Evolutionary conservation across 1,140 invertebrate genomes (phyloP), one percentile per base, ranked within the genome.

Genomic region (Anoplolepis gracilipes): DNA sequence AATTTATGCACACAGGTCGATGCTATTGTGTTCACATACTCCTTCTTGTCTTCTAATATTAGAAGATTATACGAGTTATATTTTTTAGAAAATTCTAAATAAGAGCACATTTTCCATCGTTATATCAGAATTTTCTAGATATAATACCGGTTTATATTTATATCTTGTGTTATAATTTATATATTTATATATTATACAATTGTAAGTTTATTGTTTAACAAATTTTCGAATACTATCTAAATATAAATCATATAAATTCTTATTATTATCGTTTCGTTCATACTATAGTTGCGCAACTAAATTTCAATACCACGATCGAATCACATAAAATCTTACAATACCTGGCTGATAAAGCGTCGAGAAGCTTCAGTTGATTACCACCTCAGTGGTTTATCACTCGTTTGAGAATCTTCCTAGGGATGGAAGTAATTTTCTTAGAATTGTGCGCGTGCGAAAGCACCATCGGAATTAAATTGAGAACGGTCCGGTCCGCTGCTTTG

Each of bases 381-480:
- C 33, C 25, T 16, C 61, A 42, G 7, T 36, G 39, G 28, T 65
- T 64, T 78, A 67, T 33, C 42, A 30, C 13, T 78, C 61, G 4
- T 67, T 67, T 78, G 49, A 78, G 42, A 49, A 49, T 67, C 57
- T 77, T 77, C 30, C n/a, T 13, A 67, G 76, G n/a, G n/a, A 70
- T 59, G n/a, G 39, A 30, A 82, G 19, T 73, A 33, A 82, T 82
- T 72, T 82, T 61, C 67, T 59, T 46, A n/a, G 36, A 59, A 73
- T 53, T 42, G 53, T 19, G 36, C 28, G 39, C 39, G 39, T 10
- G 39, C 39, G 39, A 82, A 82, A 82, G 78, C 33, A 67, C 65
- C 36, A 59, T 59, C 6, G 67, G 53, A 82, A 73, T 82, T 82
- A 46, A 73, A 72, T 82, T 28, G 78, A 59, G 72, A 82, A 59